Conservation (phyloP, 2,113 vertebrate species). For the Oryzias celebensis region DNA sequence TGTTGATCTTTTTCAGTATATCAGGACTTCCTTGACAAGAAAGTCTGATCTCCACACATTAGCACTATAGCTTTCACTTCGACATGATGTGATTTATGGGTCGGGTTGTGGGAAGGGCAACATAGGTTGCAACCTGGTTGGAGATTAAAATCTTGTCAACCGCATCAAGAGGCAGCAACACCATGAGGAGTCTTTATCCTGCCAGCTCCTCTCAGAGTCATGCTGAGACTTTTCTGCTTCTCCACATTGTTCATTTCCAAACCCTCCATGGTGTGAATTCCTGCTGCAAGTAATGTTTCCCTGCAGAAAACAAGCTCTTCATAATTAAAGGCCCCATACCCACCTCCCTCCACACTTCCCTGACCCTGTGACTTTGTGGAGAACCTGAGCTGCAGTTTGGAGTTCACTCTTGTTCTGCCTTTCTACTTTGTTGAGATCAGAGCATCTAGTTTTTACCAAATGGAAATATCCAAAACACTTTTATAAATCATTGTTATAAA, state of each 20-base stretch:
- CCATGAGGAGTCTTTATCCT: constrained; percentile 40
- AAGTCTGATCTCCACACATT: too few relatives aligned
- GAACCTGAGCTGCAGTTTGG: constrained; percentile 57
- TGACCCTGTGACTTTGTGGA: constrained; percentile 79
- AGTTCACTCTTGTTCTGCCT: constrained; percentile 57
- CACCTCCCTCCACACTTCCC: constrained; percentile 72
- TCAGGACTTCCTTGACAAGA: too few relatives aligned
- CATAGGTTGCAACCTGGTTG: constrained; percentile 26
- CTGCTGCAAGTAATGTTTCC: constrained; percentile 69
- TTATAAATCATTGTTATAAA: too few relatives aligned
- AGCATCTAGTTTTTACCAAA: too few relatives aligned
- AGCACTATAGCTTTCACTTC: too few relatives aligned
- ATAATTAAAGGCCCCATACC: constrained; percentile 72
- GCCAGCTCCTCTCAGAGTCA: constrained; percentile 32
- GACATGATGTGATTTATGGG: too few relatives aligned
- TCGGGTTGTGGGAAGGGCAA: neutral
- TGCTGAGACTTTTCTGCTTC: constrained; percentile 59
- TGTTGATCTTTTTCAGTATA: too few relatives aligned
- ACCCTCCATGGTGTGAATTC: constrained; percentile 53
- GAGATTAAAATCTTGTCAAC: constrained; percentile 63
- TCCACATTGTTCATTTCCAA: constrained; percentile 75
- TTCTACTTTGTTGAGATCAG: constrained; percentile 24
- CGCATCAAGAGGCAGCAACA: constrained; percentile 48
- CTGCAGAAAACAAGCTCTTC: constrained; percentile 68
- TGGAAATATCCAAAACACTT: too few relatives aligned